These are phyloP conservation scores for Trogon melanurus DNA, from an alignment of 2,113 vertebrate species.

Conservation along the genomic window DNA sequence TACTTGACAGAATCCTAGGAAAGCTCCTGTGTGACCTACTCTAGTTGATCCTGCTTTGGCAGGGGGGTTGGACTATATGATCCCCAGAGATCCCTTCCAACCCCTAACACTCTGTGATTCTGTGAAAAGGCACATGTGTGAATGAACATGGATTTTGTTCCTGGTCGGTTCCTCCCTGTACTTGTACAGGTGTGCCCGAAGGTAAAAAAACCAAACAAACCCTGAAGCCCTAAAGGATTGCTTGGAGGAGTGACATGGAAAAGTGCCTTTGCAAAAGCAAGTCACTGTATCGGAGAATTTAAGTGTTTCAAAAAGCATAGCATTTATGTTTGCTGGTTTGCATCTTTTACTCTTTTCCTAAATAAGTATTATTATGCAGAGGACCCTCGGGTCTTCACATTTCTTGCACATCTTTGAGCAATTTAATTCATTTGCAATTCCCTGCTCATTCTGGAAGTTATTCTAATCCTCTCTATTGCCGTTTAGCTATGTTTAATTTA, in stretches of 20 bases:
- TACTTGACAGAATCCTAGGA: not conserved
- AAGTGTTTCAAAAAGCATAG: not conserved
- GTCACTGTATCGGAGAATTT: not conserved
- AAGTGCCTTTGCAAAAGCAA: not conserved
- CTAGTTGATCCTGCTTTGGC: too few species aligned
- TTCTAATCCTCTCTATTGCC: not conserved
- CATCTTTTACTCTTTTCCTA: not conserved
- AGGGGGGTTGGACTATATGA: too few species aligned
- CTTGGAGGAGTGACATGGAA: not conserved
- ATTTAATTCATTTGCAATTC: not conserved
- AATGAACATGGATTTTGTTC: not conserved
- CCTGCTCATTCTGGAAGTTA: not conserved
- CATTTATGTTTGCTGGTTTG: not conserved
- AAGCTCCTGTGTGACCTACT: too few species aligned
- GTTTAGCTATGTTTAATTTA: not conserved
- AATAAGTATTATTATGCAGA: not conserved
- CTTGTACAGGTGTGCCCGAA: not conserved
- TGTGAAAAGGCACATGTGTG: not conserved
- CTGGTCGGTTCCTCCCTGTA: not conserved
- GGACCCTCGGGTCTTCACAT: not conserved
- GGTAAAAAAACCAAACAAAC: not conserved
- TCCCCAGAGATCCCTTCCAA: too few species aligned
- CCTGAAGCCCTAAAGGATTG: rapidly evolving
- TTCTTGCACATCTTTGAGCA: not conserved
- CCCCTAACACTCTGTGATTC: too few species aligned